These are phyloP conservation scores for Myoxocephalus aenaeus DNA, from an alignment of 2,797 vertebrate species.

Conservation along the genomic window DNA sequence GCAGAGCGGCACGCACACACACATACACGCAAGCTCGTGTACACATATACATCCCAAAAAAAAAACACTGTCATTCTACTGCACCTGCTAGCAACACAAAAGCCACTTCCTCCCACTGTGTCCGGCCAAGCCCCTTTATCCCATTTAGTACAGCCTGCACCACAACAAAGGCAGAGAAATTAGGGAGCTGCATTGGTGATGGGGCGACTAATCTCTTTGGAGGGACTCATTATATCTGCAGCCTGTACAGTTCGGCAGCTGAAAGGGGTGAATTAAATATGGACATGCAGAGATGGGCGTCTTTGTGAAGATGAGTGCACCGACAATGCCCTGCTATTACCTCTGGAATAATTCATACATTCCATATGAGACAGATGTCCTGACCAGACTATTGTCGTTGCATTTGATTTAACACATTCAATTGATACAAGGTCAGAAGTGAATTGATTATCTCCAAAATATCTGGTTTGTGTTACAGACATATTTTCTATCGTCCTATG, in stretches of 20 bases:
- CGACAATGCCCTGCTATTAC: conserved; percentile 71
- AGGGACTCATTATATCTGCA: conserved; percentile 79
- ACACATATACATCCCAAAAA: not conserved
- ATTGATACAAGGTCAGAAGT: conserved; percentile 48
- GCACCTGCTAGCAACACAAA: conserved; percentile 85
- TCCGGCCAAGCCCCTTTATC: conserved; percentile 77
- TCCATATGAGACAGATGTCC: conserved; percentile 70
- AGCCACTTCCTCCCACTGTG: conserved; percentile 82
- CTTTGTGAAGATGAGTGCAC: conserved; percentile 76
- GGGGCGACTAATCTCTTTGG: conserved; percentile 84
- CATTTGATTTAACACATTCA: conserved; percentile 38
- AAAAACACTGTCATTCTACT: conserved; percentile 75
- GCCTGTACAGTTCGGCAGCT: conserved; percentile 78
- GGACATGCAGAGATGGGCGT: conserved; percentile 73
- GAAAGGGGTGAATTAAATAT: conserved; percentile 78
- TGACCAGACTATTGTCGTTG: conserved; percentile 35
- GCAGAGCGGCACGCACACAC: conserved; percentile 10
- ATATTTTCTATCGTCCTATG: conserved; percentile 19
- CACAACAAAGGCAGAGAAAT: conserved; percentile 83
- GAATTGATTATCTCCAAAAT: conserved; percentile 46
- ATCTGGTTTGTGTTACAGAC: not conserved
- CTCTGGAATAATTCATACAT: conserved; percentile 78
- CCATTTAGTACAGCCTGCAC: conserved; percentile 76
- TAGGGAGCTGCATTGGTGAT: conserved; percentile 81
- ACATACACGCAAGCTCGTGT: not conserved